Evolutionary conservation across 2,113 vertebrate genomes (phyloP).

Genomic region (Rhea americana): DNA sequence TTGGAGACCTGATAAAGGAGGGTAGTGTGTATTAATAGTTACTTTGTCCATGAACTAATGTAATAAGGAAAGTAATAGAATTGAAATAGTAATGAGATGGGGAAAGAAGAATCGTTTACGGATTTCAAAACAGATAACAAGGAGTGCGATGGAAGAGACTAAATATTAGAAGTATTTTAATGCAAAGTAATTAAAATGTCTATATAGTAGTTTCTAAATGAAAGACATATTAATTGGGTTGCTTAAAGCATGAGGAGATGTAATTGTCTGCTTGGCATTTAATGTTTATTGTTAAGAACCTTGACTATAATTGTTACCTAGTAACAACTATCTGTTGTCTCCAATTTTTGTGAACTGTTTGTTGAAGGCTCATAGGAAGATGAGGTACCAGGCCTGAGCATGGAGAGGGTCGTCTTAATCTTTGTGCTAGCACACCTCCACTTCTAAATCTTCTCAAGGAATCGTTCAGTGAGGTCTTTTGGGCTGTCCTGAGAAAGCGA

Average conservation of each 20-base stretch:
- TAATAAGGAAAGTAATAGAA: neutral
- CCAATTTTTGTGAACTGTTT: neutral
- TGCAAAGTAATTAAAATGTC: neutral
- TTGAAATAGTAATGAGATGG: neutral
- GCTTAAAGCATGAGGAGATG: neutral
- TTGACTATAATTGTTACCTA: neutral
- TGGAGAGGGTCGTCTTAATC: neutral
- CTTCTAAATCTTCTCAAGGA: rapidly evolving
- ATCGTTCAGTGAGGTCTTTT: neutral
- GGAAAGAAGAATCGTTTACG: neutral
- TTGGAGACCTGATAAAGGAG: neutral
- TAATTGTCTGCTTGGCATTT: neutral
- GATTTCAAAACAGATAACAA: rapidly evolving
- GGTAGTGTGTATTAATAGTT: neutral
- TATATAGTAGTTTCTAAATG: neutral
- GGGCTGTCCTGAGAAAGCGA: neutral
- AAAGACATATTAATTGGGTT: neutral
- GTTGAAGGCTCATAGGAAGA: rapidly evolving
- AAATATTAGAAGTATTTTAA: neutral
- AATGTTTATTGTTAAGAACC: neutral
- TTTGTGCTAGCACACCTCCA: rapidly evolving
- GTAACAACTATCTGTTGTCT: neutral
- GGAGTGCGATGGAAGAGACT: neutral
- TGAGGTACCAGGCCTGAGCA: neutral
- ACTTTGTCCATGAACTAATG: neutral